Evolutionary conservation across 23 tunicate genomes (phyloP).

Genomic region (Oikopleura dioica): DNA sequence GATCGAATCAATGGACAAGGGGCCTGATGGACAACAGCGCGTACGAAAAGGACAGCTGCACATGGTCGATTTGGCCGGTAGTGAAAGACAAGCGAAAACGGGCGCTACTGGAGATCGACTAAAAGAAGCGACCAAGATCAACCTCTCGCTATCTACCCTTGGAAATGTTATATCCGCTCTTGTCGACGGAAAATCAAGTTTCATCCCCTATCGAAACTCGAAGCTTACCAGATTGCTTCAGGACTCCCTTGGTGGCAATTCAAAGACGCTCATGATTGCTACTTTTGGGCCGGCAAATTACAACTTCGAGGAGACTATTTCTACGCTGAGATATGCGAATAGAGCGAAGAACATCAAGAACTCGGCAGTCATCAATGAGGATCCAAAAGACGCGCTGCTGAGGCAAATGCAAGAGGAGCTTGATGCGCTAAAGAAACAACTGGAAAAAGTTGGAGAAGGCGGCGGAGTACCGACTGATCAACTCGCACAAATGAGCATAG

Average conservation of each 20-base stretch:
- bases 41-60: neutral
- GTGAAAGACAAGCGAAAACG: constrained; percentile 18
- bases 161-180: constrained; percentile 2
- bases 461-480: constrained; percentile 8
- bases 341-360: constrained; percentile 95
- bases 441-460: constrained; percentile 27
- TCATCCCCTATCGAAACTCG: neutral
- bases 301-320: constrained; percentile 88
- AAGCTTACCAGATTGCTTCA: neutral
- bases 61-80: constrained; percentile 16
- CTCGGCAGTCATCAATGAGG: constrained; percentile 83
- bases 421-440: constrained; percentile 45
- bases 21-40: neutral
- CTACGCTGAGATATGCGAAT: constrained; percentile 82
- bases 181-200: neutral
- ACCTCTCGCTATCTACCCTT: neutral
- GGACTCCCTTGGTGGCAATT: neutral
- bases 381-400: constrained; percentile 87
- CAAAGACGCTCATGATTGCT: constrained; percentile 17
- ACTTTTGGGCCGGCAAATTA: constrained; percentile 89
- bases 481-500: neutral
- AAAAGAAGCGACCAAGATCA: constrained; percentile 3
- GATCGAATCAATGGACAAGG: constrained; percentile 72
- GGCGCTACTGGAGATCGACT: constrained; percentile 18
- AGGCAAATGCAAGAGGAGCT: constrained; percentile 84